These are phyloP conservation scores for Andrena hattorfiana DNA, from an alignment of 2,888 invertebrate species.

Conservation along the genomic window DNA sequence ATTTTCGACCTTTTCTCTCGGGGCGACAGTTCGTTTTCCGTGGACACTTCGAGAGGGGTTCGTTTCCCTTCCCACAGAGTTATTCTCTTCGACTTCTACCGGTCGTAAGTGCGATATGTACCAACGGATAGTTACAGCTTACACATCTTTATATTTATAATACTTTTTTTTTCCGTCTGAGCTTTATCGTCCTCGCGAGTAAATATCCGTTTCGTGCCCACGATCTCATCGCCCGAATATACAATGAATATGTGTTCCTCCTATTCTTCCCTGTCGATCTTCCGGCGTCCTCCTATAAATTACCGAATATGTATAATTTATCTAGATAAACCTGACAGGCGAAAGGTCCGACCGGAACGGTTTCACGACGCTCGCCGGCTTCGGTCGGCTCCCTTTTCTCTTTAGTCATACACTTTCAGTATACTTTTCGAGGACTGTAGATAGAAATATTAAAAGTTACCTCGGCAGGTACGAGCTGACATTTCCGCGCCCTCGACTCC, in stretches of 20 bases:
- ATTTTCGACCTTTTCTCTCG: constrained; percentile 38
- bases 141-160: constrained; percentile 59
- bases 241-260: constrained; percentile 4
- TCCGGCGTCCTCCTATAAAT: constrained; percentile 19
- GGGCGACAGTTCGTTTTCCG: constrained; percentile 22
- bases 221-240: constrained; percentile 11
- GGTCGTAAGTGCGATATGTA: constrained; percentile 78
- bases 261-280: constrained; percentile 8
- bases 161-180: constrained; percentile 61
- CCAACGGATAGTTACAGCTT: constrained; percentile 76
- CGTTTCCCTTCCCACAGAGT: constrained; percentile 12
- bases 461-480: constrained; percentile 19
- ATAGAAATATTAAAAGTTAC: constrained; percentile 52
- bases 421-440: constrained; percentile 58
- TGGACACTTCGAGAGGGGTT: constrained; percentile 23
- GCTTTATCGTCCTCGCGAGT: constrained; percentile 33
- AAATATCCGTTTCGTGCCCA: constrained; percentile 33
- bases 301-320: constrained; percentile 42
- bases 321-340: constrained; percentile 61
- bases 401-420: constrained; percentile 71
- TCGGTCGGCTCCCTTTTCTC: constrained; percentile 59
- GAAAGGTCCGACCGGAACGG: constrained; percentile 52
- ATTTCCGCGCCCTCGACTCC: not conserved
- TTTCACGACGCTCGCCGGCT: constrained; percentile 30
- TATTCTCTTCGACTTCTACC: constrained; percentile 27